Evolutionary conservation across 30 jellyfish, hydroid and myxozoan species (phyloP).

Genomic region (Pseudorhiza aurosa): DNA sequence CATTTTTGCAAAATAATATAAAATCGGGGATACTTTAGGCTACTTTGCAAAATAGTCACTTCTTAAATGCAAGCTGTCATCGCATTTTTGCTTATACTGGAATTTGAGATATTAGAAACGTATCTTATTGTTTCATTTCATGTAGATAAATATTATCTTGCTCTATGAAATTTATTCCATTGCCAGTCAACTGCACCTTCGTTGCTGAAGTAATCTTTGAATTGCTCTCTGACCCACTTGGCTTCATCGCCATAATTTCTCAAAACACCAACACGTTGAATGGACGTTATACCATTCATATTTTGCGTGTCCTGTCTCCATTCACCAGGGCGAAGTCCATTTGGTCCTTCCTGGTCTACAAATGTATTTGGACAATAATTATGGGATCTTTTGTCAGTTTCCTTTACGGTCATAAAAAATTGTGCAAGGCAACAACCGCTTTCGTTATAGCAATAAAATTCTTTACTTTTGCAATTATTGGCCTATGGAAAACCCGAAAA

Average conservation of each 20-base stretch:
- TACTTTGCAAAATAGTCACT: too few species aligned
- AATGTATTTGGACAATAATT: constrained; percentile 17
- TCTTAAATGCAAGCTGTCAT: too few species aligned
- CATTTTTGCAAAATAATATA: too few species aligned
- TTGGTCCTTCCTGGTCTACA: constrained; percentile 42
- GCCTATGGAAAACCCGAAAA: constrained; percentile 36
- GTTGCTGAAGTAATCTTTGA: constrained; percentile 23
- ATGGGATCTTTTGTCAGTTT: background rate
- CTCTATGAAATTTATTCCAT: constrained; percentile 33
- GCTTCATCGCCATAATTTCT: constrained; percentile 54
- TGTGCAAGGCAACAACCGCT: constrained; percentile 70
- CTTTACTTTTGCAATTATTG: constrained; percentile 27
- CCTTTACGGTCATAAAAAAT: constrained; percentile 16
- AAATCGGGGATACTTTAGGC: too few species aligned
- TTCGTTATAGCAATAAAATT: constrained; percentile 24
- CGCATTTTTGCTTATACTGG: too few species aligned
- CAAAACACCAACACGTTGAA: constrained; percentile 11
- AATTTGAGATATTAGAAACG: background rate
- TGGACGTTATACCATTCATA: constrained; percentile 5
- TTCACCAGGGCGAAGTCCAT: constrained; percentile 29
- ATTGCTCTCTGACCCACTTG: constrained; percentile 53
- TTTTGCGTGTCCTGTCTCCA: constrained; percentile 36
- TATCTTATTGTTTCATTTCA: background rate
- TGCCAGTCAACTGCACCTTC: constrained; percentile 80
- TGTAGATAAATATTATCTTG: too few species aligned